Evolutionary conservation across 1,140 invertebrate species (phyloP), one percentile per base, ranked within the genome.

Genomic region (Drosophila obscura): DNA sequence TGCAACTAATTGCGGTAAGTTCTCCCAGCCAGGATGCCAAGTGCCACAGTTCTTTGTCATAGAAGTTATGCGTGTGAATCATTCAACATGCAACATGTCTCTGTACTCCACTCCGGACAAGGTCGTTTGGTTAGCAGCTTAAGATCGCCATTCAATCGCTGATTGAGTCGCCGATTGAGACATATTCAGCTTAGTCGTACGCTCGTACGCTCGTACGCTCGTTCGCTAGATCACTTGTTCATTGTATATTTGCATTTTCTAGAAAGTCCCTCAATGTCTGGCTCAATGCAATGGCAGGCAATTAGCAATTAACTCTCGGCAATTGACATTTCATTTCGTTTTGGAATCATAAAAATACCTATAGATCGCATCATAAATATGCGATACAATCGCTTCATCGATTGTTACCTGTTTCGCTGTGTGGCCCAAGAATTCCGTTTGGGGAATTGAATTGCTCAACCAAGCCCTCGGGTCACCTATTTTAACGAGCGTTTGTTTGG

Each of bases 1-100:
- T 87, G 44, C 82, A 82, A 63, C 50, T 87, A 61, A 53, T 87
- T 56, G 75, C 83, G 78, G 82, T 87, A 82, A 87, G 82, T 88
- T 48, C 35, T 39, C 4, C 35, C 35, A 11, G 39, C 19, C 4
- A 67, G 67, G 41, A 19, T 52, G 66, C 41, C 7, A 8, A 22
- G n/a, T 19, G 52, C 19, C 11, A 26, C 68, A 44, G 60, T 56
- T 61, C 39, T 46, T 46, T 35, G 5, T 67, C 19, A 19, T 31
- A 52, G 39, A 45, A 62, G 16, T 41, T 52, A 69, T 63, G 51
- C 43, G 59, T 74, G 62, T 65, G 61, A 77, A 67, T 43, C 63
- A 35, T 49, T 46, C 9, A 35, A 4, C 4, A 35, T 35, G 2
- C 31, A 67, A 43, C 26, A 31, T 19, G 45, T 68, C 43, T 24